Percentiles rank a stretch among this genome's conserved stretches.
Evolutionary conservation across 2,113 vertebrate species (phyloP).

Genomic region (Cnemophilus loriae): DNA sequence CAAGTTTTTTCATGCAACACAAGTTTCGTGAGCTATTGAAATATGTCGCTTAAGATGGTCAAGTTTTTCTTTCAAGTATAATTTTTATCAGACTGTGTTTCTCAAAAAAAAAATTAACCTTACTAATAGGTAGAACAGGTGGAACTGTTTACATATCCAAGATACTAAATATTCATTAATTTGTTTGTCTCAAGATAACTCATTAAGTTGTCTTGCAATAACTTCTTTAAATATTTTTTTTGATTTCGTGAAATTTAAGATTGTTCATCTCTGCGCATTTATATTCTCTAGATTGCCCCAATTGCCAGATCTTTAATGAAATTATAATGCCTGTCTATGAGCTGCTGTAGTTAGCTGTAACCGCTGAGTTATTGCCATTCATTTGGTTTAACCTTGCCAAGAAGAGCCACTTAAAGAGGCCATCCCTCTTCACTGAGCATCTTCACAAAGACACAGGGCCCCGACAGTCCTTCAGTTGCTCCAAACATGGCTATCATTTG

Average conservation of each 20-base stretch:
- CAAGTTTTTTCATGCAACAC: not conserved
- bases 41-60: not conserved
- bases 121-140: not conserved
- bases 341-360: not conserved
- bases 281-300: not conserved
- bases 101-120: not conserved
- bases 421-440: not conserved
- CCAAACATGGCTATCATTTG: not conserved
- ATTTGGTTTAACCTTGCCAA: slow-evolving; percentile 21
- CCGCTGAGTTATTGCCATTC: not conserved
- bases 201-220: not conserved
- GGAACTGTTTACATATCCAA: not conserved
- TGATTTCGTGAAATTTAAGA: not conserved
- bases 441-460: not conserved
- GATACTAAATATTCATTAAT: not conserved
- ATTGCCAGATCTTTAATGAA: slow-evolving; percentile 23
- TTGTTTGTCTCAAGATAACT: not conserved
- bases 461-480: not conserved
- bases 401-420: not conserved
- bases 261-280: not conserved
- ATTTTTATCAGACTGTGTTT: not conserved
- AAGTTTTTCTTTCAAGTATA: not conserved
- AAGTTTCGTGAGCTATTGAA: not conserved
- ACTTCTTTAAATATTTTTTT: slow-evolving; percentile 2
- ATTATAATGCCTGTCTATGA: slow-evolving; percentile 2